Base-by-base conservation (phyloP, 2,797 vertebrate genomes). In the Ataeniobius toweri region DNA sequence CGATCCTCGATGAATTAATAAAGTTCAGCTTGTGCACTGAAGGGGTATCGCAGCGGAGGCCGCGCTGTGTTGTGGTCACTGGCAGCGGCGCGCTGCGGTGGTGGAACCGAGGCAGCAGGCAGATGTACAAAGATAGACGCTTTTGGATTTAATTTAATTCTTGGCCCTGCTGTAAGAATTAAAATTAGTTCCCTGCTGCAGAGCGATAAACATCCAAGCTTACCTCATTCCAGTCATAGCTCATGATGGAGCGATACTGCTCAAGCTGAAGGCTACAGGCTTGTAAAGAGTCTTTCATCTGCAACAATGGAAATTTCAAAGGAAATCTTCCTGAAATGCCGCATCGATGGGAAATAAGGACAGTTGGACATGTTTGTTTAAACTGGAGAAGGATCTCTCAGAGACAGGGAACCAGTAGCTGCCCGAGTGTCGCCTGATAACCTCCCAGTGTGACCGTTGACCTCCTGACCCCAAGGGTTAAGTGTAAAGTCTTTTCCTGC, bases 61-160 rank as follows among this genome's bases (percentile, higher is more conserved):
- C 26, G 73, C 1, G 51, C 77, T 84, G 74, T 36, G 6, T 77
- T 83, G 86, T 80, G 85, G 89, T 85, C 74, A 0, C 83, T 89
- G 89, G 88, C 88, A 76, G 81, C 76, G 1, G 81, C 2, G 46
- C 2, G 31, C 82, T 79, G 85, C 6, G 41, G 80, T 70, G 26
- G 58, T 14, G 58, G 58, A 63, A 78, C 78, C 1, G 13, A 81
- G 80, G 77, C 84, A 69, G 76, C 76, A 67, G 84, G 83, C 83
- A 80, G 84, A 86, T 73, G 77, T 50, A 82, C 78, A 86, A 53
- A 86, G 85, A 89, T 73, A 51, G 72, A 56, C 77, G 74, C 80
- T 76, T 84, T 88, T 89, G 89, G 83, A 86, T 90, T 86, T 88
- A 51, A 90, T 89, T 90, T 79, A 63, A 74, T 46, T 82, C 71